phyloP scores from a whole-genome alignment of 2,113 vertebrate genomes.

The Heterocephalus glaber region DNA sequence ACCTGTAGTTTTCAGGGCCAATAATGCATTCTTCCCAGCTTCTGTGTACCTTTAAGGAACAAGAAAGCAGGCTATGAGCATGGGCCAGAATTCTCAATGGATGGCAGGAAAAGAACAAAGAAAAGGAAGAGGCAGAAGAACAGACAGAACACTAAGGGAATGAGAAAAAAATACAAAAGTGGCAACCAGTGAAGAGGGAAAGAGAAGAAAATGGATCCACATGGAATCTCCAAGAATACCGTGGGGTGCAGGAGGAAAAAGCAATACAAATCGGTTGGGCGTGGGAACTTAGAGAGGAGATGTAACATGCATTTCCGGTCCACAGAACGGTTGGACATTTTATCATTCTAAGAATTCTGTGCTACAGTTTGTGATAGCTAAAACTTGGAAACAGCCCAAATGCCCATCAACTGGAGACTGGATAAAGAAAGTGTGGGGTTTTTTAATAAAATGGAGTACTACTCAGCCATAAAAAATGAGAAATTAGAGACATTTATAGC shows the following conservation, averaged over 20 bases:
- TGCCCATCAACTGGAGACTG: too few relatives aligned
- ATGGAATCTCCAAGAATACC: neutral
- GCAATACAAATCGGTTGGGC: too few relatives aligned
- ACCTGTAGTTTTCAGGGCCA: constrained; percentile 71
- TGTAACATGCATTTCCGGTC: too few relatives aligned
- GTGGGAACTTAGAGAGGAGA: neutral
- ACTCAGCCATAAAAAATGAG: too few relatives aligned
- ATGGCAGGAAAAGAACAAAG: neutral
- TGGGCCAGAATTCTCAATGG: neutral
- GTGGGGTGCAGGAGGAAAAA: neutral
- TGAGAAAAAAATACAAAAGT: neutral
- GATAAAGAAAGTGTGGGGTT: too few relatives aligned
- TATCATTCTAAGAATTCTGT: neutral
- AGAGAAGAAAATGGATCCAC: neutral
- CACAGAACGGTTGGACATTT: neutral
- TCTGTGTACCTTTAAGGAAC: constrained; percentile 49
- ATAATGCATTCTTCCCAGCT: constrained; percentile 31
- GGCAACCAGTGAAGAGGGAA: neutral
- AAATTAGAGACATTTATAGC: too few relatives aligned
- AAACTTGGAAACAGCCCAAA: too few relatives aligned
- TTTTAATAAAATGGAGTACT: too few relatives aligned
- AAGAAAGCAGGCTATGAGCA: constrained; percentile 45
- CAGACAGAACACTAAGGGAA: neutral
- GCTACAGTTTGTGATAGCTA: too few relatives aligned
- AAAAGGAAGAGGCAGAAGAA: neutral